A percentile compares a stretch with the other conserved stretches of the same genome.
phyloP scores from a whole-genome alignment of 2,113 vertebrate species.

The Oncorhynchus tshawytscha region DNA sequence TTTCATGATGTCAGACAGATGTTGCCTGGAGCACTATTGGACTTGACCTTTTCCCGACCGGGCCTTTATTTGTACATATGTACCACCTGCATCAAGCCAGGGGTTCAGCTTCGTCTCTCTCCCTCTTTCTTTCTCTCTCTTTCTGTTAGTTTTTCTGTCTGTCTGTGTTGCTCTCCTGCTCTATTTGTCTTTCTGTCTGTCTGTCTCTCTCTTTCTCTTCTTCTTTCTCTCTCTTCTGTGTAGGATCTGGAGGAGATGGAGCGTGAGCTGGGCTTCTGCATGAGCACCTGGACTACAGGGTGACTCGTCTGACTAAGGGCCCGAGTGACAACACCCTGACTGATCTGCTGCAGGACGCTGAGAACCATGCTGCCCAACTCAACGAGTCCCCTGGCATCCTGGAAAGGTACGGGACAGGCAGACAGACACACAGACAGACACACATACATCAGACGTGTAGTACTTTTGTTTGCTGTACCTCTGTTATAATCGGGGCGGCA shows the following conservation, averaged over 20 bases:
- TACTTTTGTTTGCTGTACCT: not conserved
- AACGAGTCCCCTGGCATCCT: slow-evolving; percentile 85
- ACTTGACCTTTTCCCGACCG: no score
- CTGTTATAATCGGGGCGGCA: no score
- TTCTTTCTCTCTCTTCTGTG: not conserved
- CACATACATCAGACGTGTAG: not conserved
- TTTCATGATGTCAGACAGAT: no score
- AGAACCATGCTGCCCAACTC: slow-evolving; percentile 83
- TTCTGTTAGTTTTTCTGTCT: not conserved
- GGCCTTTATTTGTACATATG: not conserved
- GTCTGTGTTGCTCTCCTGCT: not conserved
- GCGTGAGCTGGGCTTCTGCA: slow-evolving; percentile 75
- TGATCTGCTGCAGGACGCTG: slow-evolving; percentile 79
- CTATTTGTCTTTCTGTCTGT: not conserved
- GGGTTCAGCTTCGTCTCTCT: not conserved
- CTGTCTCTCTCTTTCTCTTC: not conserved
- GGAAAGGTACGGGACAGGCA: slow-evolving; percentile 76
- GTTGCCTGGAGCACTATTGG: no score
- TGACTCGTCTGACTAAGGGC: slow-evolving; percentile 74
- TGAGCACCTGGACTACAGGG: slow-evolving; percentile 78
- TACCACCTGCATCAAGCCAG: not conserved
- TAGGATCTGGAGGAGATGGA: slow-evolving; percentile 84
- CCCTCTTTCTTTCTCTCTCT: not conserved
- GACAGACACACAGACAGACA: slow-evolving; percentile 1
- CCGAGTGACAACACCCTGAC: slow-evolving; percentile 77